Conservation (phyloP, 2,888 invertebrate genomes). For the Macrophya annulata region DNA sequence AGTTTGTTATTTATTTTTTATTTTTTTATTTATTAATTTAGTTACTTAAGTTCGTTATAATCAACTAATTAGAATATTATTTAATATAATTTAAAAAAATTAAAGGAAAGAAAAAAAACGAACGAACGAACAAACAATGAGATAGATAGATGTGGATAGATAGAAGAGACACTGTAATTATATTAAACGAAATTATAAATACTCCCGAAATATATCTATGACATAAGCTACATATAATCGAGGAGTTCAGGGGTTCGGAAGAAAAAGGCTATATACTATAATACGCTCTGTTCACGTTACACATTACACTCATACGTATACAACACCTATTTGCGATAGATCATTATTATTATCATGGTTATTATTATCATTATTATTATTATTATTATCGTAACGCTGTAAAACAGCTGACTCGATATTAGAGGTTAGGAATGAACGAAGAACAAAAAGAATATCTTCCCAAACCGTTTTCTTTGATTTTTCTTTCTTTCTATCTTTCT, state of each 20-base stretch:
- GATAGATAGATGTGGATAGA: too few relatives aligned
- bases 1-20: too few relatives aligned
- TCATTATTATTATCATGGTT: background rate
- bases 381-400: background rate
- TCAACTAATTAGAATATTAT: too few relatives aligned
- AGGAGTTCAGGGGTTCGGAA: background rate
- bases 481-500: background rate
- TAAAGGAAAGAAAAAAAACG: too few relatives aligned
- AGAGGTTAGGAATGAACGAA: slow-evolving; percentile 10
- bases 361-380: background rate
- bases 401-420: slow-evolving; percentile 17
- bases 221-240: background rate
- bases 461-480: background rate
- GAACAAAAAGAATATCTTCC: background rate
- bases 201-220: background rate
- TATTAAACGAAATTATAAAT: too few relatives aligned
- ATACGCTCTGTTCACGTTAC: slow-evolving; percentile 1
- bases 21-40: too few relatives aligned
- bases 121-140: too few relatives aligned
- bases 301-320: slow-evolving; percentile 14
- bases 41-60: too few relatives aligned
- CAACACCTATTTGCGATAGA: background rate
- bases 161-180: too few relatives aligned
- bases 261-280: background rate
- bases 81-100: too few relatives aligned